A percentile compares a stretch with the other conserved stretches of the same genome.
Conservation (phyloP, 2,797 vertebrate species). For the Propithecus perrieri region DNA sequence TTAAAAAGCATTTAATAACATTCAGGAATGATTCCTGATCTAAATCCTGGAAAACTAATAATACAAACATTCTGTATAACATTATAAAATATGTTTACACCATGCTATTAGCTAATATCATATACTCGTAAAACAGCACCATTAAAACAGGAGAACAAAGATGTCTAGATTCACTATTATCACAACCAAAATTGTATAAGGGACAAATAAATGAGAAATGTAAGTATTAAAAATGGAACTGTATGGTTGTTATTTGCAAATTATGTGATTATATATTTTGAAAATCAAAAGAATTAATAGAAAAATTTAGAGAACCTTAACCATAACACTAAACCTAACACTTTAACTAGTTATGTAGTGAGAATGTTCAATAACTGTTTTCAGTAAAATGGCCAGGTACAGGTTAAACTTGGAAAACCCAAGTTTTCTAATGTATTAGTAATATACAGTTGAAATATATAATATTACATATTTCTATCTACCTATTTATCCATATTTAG, state of each 20-base stretch:
- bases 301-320: not conserved
- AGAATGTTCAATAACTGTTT: not conserved
- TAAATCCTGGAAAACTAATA: not conserved
- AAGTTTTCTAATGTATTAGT: not conserved
- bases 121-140: not conserved
- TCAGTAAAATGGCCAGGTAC: not conserved
- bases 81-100: not conserved
- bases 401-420: not conserved
- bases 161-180: not conserved
- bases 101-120: not conserved
- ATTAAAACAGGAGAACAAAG: not conserved
- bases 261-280: not conserved
- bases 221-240: not conserved
- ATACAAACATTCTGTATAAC: not conserved
- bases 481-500: not conserved
- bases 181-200: not conserved
- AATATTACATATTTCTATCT: not conserved
- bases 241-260: not conserved
- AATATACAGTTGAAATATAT: not conserved
- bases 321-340: not conserved
- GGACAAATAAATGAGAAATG: not conserved
- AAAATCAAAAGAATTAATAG: not conserved
- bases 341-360: not conserved
- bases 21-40: not conserved
- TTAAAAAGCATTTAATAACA: not conserved